A percentile compares a stretch with the other conserved stretches of the same genome.
Conservation (phyloP, 2,113 vertebrate species). For the Apaloderma vittatum region DNA sequence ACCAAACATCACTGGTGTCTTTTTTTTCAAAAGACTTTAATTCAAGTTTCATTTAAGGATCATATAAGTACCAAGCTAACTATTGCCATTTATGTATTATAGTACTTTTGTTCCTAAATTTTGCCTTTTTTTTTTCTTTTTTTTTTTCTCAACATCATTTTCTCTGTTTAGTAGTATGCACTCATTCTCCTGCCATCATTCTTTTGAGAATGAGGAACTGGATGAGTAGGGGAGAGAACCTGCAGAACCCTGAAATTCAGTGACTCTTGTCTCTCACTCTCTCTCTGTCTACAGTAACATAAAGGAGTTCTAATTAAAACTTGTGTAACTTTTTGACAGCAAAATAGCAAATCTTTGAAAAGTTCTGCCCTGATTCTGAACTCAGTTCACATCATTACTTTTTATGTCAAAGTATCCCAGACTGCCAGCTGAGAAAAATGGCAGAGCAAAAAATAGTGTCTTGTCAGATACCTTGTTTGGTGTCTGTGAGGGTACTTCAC, state of each 20-base stretch:
- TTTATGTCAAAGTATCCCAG: slow-evolving; percentile 12
- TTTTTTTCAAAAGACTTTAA: neutral
- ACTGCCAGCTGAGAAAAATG: neutral
- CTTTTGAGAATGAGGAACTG: neutral
- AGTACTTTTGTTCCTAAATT: neutral
- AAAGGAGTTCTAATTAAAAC: neutral
- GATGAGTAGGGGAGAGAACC: neutral
- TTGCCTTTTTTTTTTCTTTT: neutral
- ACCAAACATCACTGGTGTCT: neutral
- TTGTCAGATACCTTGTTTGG: neutral
- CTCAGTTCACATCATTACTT: neutral
- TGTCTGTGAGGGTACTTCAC: neutral
- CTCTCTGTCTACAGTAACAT: neutral
- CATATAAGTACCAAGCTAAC: neutral
- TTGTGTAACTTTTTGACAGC: neutral
- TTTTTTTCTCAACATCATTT: neutral
- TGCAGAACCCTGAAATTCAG: neutral
- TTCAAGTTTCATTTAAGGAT: neutral
- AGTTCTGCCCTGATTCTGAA: neutral
- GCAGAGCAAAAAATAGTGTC: neutral
- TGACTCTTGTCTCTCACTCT: neutral
- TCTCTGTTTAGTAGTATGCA: neutral
- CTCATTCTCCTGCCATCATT: neutral
- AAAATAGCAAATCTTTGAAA: neutral
- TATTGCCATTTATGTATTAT: neutral